These are phyloP conservation scores for Zaprionus capensis DNA, from an alignment of 1,140 invertebrate species.

Conservation along the genomic window DNA sequence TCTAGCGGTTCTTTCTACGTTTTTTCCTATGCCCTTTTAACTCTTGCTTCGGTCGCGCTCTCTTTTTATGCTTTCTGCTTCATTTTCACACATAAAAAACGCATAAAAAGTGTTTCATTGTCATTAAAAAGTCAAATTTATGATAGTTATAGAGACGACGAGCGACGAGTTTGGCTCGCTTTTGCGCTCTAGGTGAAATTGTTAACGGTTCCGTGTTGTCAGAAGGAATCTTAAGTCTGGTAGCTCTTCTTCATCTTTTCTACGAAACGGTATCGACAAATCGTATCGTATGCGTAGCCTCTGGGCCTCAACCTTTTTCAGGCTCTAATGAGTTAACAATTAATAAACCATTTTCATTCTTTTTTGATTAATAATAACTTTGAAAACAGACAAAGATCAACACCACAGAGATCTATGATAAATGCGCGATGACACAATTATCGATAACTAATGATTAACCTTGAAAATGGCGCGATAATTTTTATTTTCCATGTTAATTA, in stretches of 20 bases:
- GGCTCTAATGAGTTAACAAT: slow-evolving; percentile 73
- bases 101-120: slow-evolving; percentile 73
- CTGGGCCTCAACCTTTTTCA: slow-evolving; percentile 28
- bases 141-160: slow-evolving; percentile 44
- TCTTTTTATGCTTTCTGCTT: slow-evolving; percentile 59
- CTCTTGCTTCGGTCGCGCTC: slow-evolving; percentile 23
- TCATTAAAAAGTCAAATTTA: slow-evolving; percentile 82
- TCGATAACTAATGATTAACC: slow-evolving; percentile 48
- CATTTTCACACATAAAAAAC: slow-evolving; percentile 80
- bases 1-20: slow-evolving; percentile 40
- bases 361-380: slow-evolving; percentile 43
- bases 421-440: slow-evolving; percentile 67
- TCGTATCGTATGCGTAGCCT: slow-evolving; percentile 26
- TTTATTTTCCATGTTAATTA: slow-evolving; percentile 28
- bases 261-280: slow-evolving; percentile 60
- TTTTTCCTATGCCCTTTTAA: slow-evolving; percentile 45
- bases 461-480: slow-evolving; percentile 34
- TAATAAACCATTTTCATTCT: slow-evolving; percentile 51
- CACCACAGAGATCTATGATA: slow-evolving; percentile 41
- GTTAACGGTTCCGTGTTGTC: slow-evolving; percentile 51
- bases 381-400: slow-evolving; percentile 17
- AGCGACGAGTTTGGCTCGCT: slow-evolving; percentile 47
- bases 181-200: slow-evolving; percentile 62
- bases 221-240: background rate
- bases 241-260: background rate